Evolutionary conservation across 2,113 vertebrate genomes (phyloP).

Genomic region (Mormyrus iriodes): DNA sequence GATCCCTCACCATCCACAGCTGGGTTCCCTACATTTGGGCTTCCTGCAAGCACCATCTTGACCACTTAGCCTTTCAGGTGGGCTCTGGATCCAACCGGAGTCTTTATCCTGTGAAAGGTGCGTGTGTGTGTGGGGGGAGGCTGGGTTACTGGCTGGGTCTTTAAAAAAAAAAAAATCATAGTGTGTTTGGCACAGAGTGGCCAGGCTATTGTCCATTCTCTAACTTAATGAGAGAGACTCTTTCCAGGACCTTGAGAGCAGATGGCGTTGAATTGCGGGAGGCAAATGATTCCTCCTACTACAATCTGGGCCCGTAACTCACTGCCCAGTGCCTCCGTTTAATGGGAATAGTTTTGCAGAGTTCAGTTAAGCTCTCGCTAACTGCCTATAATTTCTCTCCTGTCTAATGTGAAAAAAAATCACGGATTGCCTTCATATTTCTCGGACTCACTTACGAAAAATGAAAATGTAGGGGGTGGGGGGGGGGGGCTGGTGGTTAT

Average conservation of each 20-base stretch:
- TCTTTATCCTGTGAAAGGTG: neutral
- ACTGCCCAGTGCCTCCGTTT: slow-evolving; percentile 36
- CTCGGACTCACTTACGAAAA: neutral
- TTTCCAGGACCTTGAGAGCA: slow-evolving; percentile 38
- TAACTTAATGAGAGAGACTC: slow-evolving; percentile 35
- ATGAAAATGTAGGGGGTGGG: neutral
- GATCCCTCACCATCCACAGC: neutral
- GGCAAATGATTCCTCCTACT: slow-evolving; percentile 42
- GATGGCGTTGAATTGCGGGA: slow-evolving; percentile 42
- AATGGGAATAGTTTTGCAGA: slow-evolving; percentile 41
- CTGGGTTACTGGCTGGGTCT: neutral
- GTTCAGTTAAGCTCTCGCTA: slow-evolving; percentile 26
- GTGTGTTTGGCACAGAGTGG: slow-evolving; percentile 20
- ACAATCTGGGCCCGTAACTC: slow-evolving; percentile 34
- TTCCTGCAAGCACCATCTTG: neutral
- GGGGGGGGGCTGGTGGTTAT: neutral
- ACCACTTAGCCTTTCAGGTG: neutral
- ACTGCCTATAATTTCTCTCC: slow-evolving; percentile 39
- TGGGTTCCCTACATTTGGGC: neutral
- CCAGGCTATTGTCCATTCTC: slow-evolving; percentile 28
- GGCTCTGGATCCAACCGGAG: neutral
- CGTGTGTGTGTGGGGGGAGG: neutral
- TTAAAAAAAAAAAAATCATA: neutral
- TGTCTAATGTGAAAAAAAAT: slow-evolving; percentile 21
- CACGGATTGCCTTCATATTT: slow-evolving; percentile 16